Evolutionary conservation across 2,888 invertebrate species (phyloP).

Genomic region (Keiferia lycopersicella): DNA sequence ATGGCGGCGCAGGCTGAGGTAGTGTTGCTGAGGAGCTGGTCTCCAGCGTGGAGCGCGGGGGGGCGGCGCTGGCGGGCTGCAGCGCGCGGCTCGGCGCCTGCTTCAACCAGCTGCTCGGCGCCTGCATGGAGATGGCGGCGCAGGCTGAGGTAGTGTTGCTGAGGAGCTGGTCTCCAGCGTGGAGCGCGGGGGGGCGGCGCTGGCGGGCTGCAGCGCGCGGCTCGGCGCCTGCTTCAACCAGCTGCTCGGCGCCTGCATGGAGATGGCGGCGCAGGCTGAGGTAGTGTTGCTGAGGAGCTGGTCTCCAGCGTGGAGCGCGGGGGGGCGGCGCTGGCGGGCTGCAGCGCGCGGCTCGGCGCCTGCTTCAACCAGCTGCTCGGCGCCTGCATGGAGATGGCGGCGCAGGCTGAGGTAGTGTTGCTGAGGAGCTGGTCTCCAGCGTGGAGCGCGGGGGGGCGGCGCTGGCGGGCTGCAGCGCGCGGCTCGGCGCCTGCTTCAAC

Average conservation of each 20-base stretch:
- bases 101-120: no score
- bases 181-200: conserved; percentile 85
- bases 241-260: no score
- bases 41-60: conserved; percentile 41
- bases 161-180: no score
- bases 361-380: no score
- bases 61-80: conserved; percentile 86
- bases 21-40: no score
- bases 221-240: conserved; percentile 63
- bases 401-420: no score
- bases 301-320: conserved; percentile 80
- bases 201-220: conserved; percentile 89
- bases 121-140: no score
- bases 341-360: conserved; percentile 85
- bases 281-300: no score
- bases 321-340: conserved; percentile 85
- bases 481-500: conserved; percentile 69
- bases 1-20: conserved; percentile 89
- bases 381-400: no score
- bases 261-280: no score
- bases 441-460: conserved; percentile 86
- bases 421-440: no score
- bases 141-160: no score
- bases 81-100: conserved; percentile 84
- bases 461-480: conserved; percentile 88